Percentiles rank a stretch among this genome's conserved stretches.
phyloP scores from a whole-genome alignment of 2,113 vertebrate species.

The Triplophysa siluroides region DNA sequence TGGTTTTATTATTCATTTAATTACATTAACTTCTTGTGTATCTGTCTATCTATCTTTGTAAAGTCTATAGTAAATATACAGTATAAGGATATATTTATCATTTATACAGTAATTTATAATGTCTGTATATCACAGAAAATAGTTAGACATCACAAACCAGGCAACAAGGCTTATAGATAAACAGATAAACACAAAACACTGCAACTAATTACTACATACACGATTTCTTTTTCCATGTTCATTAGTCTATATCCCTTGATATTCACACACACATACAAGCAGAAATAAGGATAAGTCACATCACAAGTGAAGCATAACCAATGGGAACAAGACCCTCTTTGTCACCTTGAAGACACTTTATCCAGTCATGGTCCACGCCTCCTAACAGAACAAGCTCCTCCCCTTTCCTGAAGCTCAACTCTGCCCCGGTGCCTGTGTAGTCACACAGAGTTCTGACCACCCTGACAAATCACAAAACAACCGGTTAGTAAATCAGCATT shows the following conservation, averaged over 20 bases:
- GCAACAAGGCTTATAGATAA: slow-evolving; percentile 63
- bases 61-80: slow-evolving; percentile 67
- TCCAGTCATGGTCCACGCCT: slow-evolving; percentile 91
- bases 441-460: slow-evolving; percentile 86
- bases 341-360: slow-evolving; percentile 85
- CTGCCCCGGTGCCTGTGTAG: slow-evolving; percentile 71
- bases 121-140: slow-evolving; percentile 62
- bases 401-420: slow-evolving; percentile 87
- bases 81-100: slow-evolving; percentile 65
- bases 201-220: slow-evolving; percentile 72
- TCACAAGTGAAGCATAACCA: slow-evolving; percentile 89
- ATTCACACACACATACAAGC: slow-evolving; percentile 35
- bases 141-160: slow-evolving; percentile 69
- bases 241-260: slow-evolving; percentile 27
- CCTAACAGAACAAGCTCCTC: slow-evolving; percentile 84
- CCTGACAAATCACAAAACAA: slow-evolving; percentile 68
- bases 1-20: slow-evolving; percentile 12
- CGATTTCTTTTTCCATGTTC: slow-evolving; percentile 45
- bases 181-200: slow-evolving; percentile 68
- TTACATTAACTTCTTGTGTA: slow-evolving; percentile 54
- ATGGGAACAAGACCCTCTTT: slow-evolving; percentile 86
- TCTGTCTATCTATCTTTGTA: slow-evolving; percentile 65
- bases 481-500: too few relatives aligned
- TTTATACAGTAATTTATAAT: slow-evolving; percentile 69
- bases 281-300: slow-evolving; percentile 70